Percentiles rank a stretch among this genome's conserved stretches.
Evolutionary conservation across 2,113 vertebrate species (phyloP).

Genomic region (Ondatra zibethicus): DNA sequence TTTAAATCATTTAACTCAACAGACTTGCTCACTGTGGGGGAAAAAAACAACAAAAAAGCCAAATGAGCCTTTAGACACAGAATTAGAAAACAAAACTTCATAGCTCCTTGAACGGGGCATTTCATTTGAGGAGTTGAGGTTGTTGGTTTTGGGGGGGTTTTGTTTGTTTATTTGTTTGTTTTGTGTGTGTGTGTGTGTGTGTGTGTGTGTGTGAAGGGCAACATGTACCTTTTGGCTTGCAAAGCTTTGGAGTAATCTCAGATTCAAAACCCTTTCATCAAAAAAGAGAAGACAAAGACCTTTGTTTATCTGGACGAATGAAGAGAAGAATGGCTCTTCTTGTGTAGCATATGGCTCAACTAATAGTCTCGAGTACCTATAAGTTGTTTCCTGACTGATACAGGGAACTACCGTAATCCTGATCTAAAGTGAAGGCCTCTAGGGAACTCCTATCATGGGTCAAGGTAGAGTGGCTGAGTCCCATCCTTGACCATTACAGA

Average conservation of each 20-base stretch:
- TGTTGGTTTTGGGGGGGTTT: too few relatives aligned
- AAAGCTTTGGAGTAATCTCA: constrained; percentile 21
- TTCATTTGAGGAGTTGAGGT: background rate
- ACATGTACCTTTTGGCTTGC: background rate
- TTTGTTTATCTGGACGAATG: background rate
- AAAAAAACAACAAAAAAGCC: background rate
- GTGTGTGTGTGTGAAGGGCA: background rate
- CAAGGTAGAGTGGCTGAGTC: background rate
- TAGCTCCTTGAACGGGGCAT: background rate
- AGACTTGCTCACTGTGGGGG: background rate
- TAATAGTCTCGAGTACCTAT: background rate
- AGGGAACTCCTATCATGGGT: background rate
- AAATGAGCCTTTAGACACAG: background rate
- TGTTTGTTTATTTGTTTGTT: too few relatives aligned
- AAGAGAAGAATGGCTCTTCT: constrained; percentile 1
- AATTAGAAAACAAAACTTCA: constrained; percentile 27
- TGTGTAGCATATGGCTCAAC: background rate
- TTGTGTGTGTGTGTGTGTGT: too few relatives aligned
- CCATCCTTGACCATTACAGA: background rate
- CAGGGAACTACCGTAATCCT: background rate
- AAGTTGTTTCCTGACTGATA: background rate
- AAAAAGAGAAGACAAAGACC: background rate
- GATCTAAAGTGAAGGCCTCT: background rate
- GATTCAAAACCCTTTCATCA: constrained; percentile 46
- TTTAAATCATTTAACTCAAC: background rate